Conservation (phyloP, 2,113 vertebrate genomes). For the Labeo rohita region DNA sequence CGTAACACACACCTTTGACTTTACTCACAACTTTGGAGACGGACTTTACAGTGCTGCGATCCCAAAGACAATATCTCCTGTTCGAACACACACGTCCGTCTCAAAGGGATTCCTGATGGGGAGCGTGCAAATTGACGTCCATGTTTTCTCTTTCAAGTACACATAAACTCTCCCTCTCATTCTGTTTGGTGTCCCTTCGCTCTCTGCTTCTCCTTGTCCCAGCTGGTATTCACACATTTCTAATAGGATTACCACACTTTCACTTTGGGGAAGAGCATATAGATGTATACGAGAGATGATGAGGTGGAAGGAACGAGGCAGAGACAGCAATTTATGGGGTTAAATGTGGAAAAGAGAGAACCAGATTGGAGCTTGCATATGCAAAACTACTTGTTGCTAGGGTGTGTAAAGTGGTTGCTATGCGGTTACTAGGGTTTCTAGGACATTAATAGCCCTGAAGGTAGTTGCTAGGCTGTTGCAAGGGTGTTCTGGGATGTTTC, state of each 20-base stretch:
- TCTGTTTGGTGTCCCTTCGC: constrained; percentile 31
- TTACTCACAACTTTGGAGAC: constrained; percentile 11
- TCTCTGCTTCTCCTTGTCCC: constrained; percentile 47
- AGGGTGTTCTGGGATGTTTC: not conserved
- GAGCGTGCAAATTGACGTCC: constrained; percentile 16
- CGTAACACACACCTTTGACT: constrained; percentile 57
- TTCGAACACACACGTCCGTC: not conserved
- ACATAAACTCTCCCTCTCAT: constrained; percentile 29
- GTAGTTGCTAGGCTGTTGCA: not conserved
- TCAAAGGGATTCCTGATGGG: constrained; percentile 13
- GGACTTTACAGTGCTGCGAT: constrained; percentile 39
- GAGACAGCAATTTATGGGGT: constrained; percentile 64
- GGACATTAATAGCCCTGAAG: not conserved
- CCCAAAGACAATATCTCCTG: not conserved
- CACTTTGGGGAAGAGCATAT: constrained; percentile 57
- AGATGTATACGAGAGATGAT: constrained; percentile 65
- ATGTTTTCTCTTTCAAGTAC: constrained; percentile 27
- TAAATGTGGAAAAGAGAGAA: constrained; percentile 45
- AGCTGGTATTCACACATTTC: constrained; percentile 76
- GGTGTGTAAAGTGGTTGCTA: not conserved
- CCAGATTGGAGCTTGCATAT: not conserved
- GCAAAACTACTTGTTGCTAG: not conserved
- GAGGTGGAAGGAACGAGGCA: constrained; percentile 18
- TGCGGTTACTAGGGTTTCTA: not conserved
- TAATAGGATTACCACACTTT: constrained; percentile 76